Percentiles rank a stretch among this genome's conserved stretches.
These are phyloP conservation scores for Nannospalax galili DNA, from an alignment of 2,113 vertebrate species.

Conservation along the genomic window DNA sequence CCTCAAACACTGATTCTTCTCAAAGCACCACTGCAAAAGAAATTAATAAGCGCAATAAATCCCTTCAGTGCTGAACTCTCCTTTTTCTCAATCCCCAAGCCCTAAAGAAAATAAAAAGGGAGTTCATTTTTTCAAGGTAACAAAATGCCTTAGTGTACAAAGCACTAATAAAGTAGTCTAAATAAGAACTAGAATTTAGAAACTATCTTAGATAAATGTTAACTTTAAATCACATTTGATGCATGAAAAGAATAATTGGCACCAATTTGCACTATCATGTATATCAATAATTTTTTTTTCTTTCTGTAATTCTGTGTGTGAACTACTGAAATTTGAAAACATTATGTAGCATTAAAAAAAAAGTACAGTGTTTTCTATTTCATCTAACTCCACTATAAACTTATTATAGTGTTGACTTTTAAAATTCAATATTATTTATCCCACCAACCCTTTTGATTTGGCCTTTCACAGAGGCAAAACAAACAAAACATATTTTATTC, in stretches of 20 bases:
- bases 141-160: background rate
- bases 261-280: background rate
- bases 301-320: conserved; percentile 31
- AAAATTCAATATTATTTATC: background rate
- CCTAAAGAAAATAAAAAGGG: background rate
- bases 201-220: background rate
- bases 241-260: background rate
- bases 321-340: conserved; percentile 55
- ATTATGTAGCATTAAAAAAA: conserved; percentile 38
- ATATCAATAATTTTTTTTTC: background rate
- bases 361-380: background rate
- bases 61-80: background rate
- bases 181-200: background rate
- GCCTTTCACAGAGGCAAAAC: background rate
- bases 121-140: background rate
- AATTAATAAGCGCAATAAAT: background rate
- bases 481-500: background rate
- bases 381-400: accelerated
- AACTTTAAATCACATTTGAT: conserved; percentile 13
- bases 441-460: background rate
- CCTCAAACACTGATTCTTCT: background rate
- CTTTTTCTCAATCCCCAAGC: background rate
- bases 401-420: background rate
- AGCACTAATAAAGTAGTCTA: background rate
- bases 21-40: conserved; percentile 24